Conservation (phyloP, 2,113 vertebrate genomes). For the Columbina picui region DNA sequence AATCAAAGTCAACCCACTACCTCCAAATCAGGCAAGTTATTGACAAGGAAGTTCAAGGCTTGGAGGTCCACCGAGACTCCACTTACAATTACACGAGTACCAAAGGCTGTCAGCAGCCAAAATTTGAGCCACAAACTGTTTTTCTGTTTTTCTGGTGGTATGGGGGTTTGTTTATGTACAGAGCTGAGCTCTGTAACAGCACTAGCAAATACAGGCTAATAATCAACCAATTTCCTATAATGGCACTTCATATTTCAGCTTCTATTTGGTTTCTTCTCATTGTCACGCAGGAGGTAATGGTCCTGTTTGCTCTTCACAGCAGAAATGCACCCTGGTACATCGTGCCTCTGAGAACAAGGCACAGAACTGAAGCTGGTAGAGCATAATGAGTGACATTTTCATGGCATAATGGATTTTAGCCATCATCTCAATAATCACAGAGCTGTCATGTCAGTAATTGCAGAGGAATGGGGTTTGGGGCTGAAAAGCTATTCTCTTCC, state of each 20-base stretch:
- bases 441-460: neutral
- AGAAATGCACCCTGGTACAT: neutral
- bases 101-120: neutral
- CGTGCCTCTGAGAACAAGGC: neutral
- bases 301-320: neutral
- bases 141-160: neutral
- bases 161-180: neutral
- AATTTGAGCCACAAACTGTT: neutral
- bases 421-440: neutral
- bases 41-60: neutral
- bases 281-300: slow-evolving; percentile 1
- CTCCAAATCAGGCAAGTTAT: neutral
- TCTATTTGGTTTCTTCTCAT: slow-evolving; percentile 19
- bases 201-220: neutral
- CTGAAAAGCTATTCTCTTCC: neutral
- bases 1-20: neutral
- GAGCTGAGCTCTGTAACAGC: neutral
- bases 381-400: slow-evolving; percentile 5
- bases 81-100: neutral
- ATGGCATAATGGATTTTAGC: neutral
- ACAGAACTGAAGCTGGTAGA: neutral
- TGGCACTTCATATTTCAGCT: slow-evolving; percentile 11
- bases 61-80: neutral
- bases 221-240: slow-evolving; percentile 31
- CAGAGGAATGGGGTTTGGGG: neutral